A percentile compares a stretch with the other conserved stretches of the same genome.
Evolutionary conservation across 1,140 invertebrate species (phyloP).

Genomic region (Meloidogyne exigua): DNA sequence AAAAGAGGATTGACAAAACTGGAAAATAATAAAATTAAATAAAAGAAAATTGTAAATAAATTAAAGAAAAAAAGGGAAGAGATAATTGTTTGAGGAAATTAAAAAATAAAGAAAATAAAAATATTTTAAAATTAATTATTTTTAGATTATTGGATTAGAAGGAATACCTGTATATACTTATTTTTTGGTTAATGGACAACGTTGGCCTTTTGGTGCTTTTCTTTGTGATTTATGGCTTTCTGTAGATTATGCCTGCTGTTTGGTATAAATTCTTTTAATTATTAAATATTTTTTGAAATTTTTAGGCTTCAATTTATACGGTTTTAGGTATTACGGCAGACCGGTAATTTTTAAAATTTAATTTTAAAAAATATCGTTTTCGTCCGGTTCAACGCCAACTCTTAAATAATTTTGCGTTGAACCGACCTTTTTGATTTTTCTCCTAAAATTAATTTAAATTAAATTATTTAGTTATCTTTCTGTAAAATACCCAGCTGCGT

Average conservation of each 20-base stretch:
- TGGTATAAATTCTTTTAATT: too few species aligned
- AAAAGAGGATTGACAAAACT: not conserved
- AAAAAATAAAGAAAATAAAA: too few species aligned
- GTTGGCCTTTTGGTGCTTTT: constrained; percentile 89
- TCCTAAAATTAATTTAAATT: not conserved
- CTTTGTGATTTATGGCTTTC: constrained; percentile 97
- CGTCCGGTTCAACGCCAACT: not conserved
- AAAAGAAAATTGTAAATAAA: too few species aligned
- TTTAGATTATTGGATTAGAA: constrained; percentile 75
- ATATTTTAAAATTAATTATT: constrained; percentile 26
- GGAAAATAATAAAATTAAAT: too few species aligned
- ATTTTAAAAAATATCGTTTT: not conserved
- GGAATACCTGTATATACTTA: constrained; percentile 73
- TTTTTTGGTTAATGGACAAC: constrained; percentile 84
- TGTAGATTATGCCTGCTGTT: constrained; percentile 81
- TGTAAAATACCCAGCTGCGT: constrained; percentile 95
- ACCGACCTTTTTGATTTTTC: too few species aligned
- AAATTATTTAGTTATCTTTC: constrained; percentile 77
- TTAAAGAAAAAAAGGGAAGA: not conserved
- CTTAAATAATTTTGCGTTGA: not conserved
- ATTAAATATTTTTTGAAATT: constrained; percentile 71
- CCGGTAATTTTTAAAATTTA: constrained; percentile 65
- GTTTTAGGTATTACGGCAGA: constrained; percentile 97
- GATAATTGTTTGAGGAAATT: not conserved
- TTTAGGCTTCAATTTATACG: constrained; percentile 96